phyloP scores from a whole-genome alignment of 2,113 vertebrate species.

The Solea solea region DNA sequence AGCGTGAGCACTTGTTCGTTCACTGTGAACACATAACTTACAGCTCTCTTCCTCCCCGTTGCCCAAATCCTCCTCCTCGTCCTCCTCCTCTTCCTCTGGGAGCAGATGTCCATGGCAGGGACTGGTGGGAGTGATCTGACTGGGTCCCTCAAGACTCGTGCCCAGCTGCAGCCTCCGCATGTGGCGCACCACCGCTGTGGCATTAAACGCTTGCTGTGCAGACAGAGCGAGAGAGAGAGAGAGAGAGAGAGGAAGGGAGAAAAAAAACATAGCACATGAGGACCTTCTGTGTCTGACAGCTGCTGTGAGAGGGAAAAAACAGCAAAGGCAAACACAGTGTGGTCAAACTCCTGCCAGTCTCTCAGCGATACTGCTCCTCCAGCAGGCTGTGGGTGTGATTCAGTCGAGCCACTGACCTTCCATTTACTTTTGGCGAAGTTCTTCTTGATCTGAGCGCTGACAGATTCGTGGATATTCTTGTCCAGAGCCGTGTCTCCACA shows the following conservation, averaged over 20 bases:
- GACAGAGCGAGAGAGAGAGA: neutral
- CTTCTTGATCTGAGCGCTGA: constrained; percentile 98
- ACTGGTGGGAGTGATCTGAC: constrained; percentile 84
- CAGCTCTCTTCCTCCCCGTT: constrained; percentile 82
- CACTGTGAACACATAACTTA: constrained; percentile 44
- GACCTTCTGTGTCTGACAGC: constrained; percentile 16
- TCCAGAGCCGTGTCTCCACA: constrained; percentile 96
- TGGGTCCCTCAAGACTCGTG: constrained; percentile 90
- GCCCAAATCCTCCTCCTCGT: constrained; percentile 69
- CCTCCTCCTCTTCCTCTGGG: constrained; percentile 70
- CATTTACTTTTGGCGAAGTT: constrained; percentile 99
- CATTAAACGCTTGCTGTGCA: constrained; percentile 96
- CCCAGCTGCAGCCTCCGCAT: constrained; percentile 96
- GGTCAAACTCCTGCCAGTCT: constrained; percentile 22
- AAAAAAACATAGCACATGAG: neutral
- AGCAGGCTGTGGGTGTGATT: constrained; percentile 16
- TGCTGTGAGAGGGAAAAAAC: constrained; percentile 12
- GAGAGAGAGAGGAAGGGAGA: neutral
- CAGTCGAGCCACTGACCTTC: constrained; percentile 87
- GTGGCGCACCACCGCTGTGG: constrained; percentile 95
- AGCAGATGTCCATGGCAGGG: constrained; percentile 84
- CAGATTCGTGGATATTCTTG: constrained; percentile 98
- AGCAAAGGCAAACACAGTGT: constrained; percentile 17
- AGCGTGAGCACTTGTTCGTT: constrained; percentile 8
- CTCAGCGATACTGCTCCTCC: constrained; percentile 4